Evolutionary conservation across 2,888 invertebrate species (phyloP).

Genomic region (Acanthosepion esculentum): DNA sequence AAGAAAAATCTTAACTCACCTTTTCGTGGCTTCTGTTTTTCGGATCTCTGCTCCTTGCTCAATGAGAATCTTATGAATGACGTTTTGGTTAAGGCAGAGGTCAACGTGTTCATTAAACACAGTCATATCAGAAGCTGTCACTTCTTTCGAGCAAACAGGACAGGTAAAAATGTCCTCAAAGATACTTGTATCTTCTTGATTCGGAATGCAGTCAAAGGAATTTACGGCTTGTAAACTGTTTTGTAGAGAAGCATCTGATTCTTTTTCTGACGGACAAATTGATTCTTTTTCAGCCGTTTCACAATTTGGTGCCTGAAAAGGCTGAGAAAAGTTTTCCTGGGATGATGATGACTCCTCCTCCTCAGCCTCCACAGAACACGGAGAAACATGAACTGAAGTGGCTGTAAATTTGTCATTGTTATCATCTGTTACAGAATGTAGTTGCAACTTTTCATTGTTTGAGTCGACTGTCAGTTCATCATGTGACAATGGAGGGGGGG

Average conservation of each 20-base stretch:
- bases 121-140: conserved; percentile 56
- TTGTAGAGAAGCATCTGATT: background rate
- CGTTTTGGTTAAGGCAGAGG: conserved; percentile 65
- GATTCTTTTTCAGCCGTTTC: background rate
- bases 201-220: background rate
- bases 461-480: background rate
- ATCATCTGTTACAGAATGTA: background rate
- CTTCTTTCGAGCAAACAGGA: conserved; percentile 60
- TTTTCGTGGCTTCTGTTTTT: background rate
- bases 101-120: conserved; percentile 69
- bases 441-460: background rate
- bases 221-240: background rate
- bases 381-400: background rate
- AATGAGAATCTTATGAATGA: conserved; percentile 64
- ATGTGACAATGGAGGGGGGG: background rate
- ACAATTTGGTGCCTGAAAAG: background rate
- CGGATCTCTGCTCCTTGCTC: conserved; percentile 54
- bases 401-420: conserved; percentile 35
- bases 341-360: background rate
- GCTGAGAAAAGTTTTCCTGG: background rate
- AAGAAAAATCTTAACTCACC: conserved; percentile 23
- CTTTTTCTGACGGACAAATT: background rate
- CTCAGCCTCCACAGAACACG: conserved; percentile 39
- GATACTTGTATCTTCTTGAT: background rate
- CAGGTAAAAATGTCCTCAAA: conserved; percentile 53